Evolutionary conservation across 2,113 vertebrate species (phyloP), one percentile per base, ranked within the genome.

Genomic region (Tragulus kanchil): DNA sequence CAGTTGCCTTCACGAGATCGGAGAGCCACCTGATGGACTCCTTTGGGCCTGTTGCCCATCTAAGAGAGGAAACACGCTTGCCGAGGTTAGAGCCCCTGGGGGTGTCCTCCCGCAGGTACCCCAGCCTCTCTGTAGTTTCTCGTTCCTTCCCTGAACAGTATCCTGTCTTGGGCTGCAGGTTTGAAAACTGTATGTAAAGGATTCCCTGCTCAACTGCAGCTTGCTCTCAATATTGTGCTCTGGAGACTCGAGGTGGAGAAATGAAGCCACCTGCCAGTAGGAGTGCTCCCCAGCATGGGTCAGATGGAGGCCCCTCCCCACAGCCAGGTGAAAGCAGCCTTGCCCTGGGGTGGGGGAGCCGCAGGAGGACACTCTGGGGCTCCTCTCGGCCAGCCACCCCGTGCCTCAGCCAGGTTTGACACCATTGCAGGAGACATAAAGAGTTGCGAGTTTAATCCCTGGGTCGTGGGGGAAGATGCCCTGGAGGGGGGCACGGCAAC

Each of bases 361-460:
- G n/a, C 56, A 12, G 79, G 31, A 78, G 45, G 59, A 42, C 0
- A 1, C 81, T n/a, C 59, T 13, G 64, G 77, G 62, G 50, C 14
- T n/a, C 31, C 21, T 25, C 17, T n/a, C 1, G 0, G 77, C 10
- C 19, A 0, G 5, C 17, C 28, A 21, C 52, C 75, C 59, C 59
- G 3, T 1, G 0, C 7, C 19, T 77, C 54, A 23, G 21, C 13
- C 1, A 0, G 3, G 21, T 45, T 36, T 25, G 73, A 28, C 50
- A 19, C 45, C 6, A 11, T 12, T 3, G 3, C 69, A 25, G 36
- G 42, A 73, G 42, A 25, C 42, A 14, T 7, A 7, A 7, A 73
- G 36, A 73, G 36, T 45, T 0, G 0, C 36, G 13, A 42, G 69
- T 13, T 73, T 8, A 6, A 45, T 45, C 42, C 69, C 42, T 73